These are phyloP conservation scores for Embidobia sp. DNA, from an alignment of 2,888 invertebrate genomes.

Conservation along the genomic window DNA sequence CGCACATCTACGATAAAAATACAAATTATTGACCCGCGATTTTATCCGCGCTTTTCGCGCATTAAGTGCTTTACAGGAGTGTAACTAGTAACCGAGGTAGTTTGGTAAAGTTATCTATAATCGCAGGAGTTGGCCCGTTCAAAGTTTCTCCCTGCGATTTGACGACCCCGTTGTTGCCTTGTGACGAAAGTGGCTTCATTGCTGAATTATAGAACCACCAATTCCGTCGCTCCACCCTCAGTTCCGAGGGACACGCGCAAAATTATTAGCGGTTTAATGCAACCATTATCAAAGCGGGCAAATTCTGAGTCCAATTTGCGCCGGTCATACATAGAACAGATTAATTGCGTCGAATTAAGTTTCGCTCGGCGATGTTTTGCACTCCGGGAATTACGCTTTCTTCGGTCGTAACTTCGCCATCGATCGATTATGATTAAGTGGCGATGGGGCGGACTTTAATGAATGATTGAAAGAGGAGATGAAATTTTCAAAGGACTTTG, in stretches of 20 bases:
- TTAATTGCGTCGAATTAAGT: slow-evolving; percentile 54
- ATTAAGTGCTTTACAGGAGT: slow-evolving; percentile 51
- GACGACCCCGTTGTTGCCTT: slow-evolving; percentile 52
- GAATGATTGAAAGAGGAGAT: slow-evolving; percentile 18
- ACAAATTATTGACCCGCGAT: slow-evolving; percentile 18
- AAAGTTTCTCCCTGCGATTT: slow-evolving; percentile 57
- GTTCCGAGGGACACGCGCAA: slow-evolving; percentile 33
- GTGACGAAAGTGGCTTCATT: slow-evolving; percentile 60
- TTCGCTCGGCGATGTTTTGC: slow-evolving; percentile 43
- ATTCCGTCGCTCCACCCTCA: slow-evolving; percentile 28
- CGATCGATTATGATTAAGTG: slow-evolving; percentile 49
- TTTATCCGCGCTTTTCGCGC: slow-evolving; percentile 36
- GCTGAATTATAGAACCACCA: slow-evolving; percentile 58
- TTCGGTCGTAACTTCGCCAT: slow-evolving; percentile 30
- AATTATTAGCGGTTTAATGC: slow-evolving; percentile 61
- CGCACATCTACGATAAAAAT: neutral
- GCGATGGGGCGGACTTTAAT: slow-evolving; percentile 10
- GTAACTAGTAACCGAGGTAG: slow-evolving; percentile 60
- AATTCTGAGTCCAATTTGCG: slow-evolving; percentile 39
- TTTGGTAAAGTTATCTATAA: slow-evolving; percentile 51
- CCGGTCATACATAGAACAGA: slow-evolving; percentile 28
- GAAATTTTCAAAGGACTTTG: slow-evolving; percentile 15
- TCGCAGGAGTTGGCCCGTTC: slow-evolving; percentile 43
- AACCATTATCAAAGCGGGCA: slow-evolving; percentile 52
- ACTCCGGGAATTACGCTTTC: slow-evolving; percentile 38